These are phyloP conservation scores for Eleginops maclovinus DNA, from an alignment of 2,113 vertebrate species.

Conservation along the genomic window DNA sequence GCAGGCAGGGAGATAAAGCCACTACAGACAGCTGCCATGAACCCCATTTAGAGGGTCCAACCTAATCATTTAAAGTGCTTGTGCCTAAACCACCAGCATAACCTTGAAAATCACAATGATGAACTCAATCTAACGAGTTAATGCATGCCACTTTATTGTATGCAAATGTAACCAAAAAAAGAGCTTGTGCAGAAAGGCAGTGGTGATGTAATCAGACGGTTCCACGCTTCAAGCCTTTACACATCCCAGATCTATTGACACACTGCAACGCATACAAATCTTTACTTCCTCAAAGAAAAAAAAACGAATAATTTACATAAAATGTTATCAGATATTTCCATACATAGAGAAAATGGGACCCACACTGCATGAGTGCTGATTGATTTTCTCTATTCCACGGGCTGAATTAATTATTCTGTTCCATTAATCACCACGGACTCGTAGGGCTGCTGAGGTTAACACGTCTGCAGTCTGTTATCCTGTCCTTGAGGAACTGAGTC, in stretches of 20 bases:
- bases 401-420: conserved; percentile 47
- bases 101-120: conserved; percentile 53
- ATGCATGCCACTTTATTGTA: conserved; percentile 41
- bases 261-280: neutral
- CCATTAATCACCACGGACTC: conserved; percentile 61
- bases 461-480: conserved; percentile 14
- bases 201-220: neutral
- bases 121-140: conserved; percentile 40
- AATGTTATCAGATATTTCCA: conserved; percentile 26
- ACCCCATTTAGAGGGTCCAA: conserved; percentile 53
- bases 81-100: conserved; percentile 34
- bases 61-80: conserved; percentile 69
- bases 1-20: conserved; percentile 29
- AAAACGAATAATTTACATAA: conserved; percentile 1
- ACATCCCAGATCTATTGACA: conserved; percentile 16
- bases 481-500: conserved; percentile 13
- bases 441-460: conserved; percentile 28
- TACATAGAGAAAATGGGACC: conserved; percentile 21
- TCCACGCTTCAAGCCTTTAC: neutral
- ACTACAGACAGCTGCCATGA: conserved; percentile 35
- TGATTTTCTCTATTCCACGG: conserved; percentile 36
- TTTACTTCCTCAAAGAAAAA: neutral
- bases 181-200: neutral
- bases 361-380: conserved; percentile 19
- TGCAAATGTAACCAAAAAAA: conserved; percentile 36